Conservation (phyloP, 2,888 invertebrate genomes). For the Stenotaenia linearis region DNA sequence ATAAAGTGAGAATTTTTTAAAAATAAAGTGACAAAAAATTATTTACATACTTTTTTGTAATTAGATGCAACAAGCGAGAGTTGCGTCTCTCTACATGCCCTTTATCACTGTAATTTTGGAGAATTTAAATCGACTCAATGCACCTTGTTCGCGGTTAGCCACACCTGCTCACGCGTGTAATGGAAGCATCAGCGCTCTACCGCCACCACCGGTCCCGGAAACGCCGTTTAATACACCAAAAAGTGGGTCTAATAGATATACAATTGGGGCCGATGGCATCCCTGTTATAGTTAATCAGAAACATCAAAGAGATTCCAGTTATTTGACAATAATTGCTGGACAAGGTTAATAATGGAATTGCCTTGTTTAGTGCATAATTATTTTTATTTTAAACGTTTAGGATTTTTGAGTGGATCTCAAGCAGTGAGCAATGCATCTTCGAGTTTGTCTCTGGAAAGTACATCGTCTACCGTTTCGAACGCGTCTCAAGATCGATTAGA, state of each 20-base stretch:
- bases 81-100: constrained; percentile 85
- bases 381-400: not conserved
- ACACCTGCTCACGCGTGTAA: constrained; percentile 28
- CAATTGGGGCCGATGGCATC: constrained; percentile 43
- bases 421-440: constrained; percentile 3
- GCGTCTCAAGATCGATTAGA: constrained; percentile 21
- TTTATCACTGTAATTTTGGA: constrained; percentile 83
- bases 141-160: constrained; percentile 24
- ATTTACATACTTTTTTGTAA: constrained; percentile 32
- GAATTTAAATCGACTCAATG: constrained; percentile 67
- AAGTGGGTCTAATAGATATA: constrained; percentile 62
- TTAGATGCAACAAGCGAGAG: constrained; percentile 69
- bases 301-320: constrained; percentile 61
- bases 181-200: constrained; percentile 46
- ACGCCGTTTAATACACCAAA: constrained; percentile 64
- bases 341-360: constrained; percentile 50
- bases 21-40: not conserved
- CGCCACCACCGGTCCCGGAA: constrained; percentile 40
- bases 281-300: constrained; percentile 30
- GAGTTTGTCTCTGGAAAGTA: constrained; percentile 36
- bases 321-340: constrained; percentile 66
- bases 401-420: not conserved
- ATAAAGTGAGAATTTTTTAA: constrained; percentile 54
- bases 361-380: not conserved
- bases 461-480: constrained; percentile 37